A percentile compares a stretch with the other conserved stretches of the same genome.
These are phyloP conservation scores for Cheilosia impressa DNA, from an alignment of 2,888 invertebrate genomes.

Conservation along the genomic window DNA sequence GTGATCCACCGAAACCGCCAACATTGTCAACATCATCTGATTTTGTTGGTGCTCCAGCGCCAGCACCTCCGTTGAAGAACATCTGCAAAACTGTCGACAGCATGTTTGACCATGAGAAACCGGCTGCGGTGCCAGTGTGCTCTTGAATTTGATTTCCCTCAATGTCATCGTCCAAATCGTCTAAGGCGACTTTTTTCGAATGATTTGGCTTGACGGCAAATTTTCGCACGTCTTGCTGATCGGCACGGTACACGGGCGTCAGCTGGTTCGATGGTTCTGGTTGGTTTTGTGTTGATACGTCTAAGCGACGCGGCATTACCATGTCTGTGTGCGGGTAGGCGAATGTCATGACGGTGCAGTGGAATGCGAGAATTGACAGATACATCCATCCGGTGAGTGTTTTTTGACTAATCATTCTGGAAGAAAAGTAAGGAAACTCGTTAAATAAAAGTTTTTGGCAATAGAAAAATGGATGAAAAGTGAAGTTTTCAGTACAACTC, in stretches of 20 bases:
- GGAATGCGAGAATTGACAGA: conserved; percentile 88
- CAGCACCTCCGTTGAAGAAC: conserved; percentile 89
- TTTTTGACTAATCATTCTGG: conserved; percentile 87
- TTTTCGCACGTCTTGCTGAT: conserved; percentile 87
- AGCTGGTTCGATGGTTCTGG: conserved; percentile 75
- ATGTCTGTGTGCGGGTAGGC: conserved; percentile 86
- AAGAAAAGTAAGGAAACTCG: conserved; percentile 32
- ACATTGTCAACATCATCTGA: conserved; percentile 90
- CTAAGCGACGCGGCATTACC: conserved; percentile 79
- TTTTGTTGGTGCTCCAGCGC: conserved; percentile 87
- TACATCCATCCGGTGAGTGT: conserved; percentile 88
- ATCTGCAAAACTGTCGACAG: conserved; percentile 94
- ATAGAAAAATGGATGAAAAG: conserved; percentile 22
- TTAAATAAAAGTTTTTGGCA: neutral
- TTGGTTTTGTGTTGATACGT: conserved; percentile 72
- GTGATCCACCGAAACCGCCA: conserved; percentile 88
- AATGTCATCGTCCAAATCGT: conserved; percentile 92
- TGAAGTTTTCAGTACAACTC: neutral
- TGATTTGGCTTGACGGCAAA: conserved; percentile 95
- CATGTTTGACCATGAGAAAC: conserved; percentile 95
- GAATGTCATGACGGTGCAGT: conserved; percentile 87
- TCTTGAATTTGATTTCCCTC: conserved; percentile 92
- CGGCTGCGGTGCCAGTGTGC: conserved; percentile 84
- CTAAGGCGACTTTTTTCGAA: conserved; percentile 93
- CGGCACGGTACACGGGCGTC: conserved; percentile 80